Evolutionary conservation across 2,797 vertebrate species (phyloP), one percentile per base, ranked within the genome.

Genomic region (Eremophila alpestris): DNA sequence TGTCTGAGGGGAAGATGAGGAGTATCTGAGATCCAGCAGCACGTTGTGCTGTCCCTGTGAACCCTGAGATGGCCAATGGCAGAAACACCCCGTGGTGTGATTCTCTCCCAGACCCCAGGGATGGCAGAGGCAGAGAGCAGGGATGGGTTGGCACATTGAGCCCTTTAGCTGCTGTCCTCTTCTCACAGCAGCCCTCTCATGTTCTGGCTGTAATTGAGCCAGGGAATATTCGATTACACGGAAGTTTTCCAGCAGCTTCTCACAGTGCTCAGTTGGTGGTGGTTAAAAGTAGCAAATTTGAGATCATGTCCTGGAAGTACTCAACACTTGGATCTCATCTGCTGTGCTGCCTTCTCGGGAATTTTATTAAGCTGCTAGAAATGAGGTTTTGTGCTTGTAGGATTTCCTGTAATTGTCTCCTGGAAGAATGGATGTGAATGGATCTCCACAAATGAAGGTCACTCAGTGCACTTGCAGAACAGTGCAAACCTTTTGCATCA

Each of bases 221-320:
- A 62, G 41, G 40, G 34, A 74, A 34, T 89, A 85, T 93, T 92
- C 30, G 71, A 76, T 92, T 54, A 68, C 60, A 18, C 17, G 0
- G 14, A 74, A 63, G 54, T 74, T 74, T 95, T 94, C 71, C 79
- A 83, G 78, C 54, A 77, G 68, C 60, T 74, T 93, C 64, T 93
- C 4, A 0, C 38, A 63, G 67, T 29, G 48, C 45, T 70, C 20
- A 2, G 41, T 19, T 3, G 8, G 22, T 52, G 73, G 4, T 89
- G n/a, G 8, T 68, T 89, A 49, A 90, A 94, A 43, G 24, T 13
- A 80, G 34, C 7, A 55, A 78, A 36, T 81, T 76, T 81, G 77
- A 60, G 69, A 68, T 79, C 51, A 9, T 0, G 1, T 76, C 67
- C 56, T 92, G 86, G 41, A 88, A 34, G 29, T 49, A 18, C 36